phyloP scores from a whole-genome alignment of 2,888 invertebrate genomes.

The Xylocampa areola region DNA sequence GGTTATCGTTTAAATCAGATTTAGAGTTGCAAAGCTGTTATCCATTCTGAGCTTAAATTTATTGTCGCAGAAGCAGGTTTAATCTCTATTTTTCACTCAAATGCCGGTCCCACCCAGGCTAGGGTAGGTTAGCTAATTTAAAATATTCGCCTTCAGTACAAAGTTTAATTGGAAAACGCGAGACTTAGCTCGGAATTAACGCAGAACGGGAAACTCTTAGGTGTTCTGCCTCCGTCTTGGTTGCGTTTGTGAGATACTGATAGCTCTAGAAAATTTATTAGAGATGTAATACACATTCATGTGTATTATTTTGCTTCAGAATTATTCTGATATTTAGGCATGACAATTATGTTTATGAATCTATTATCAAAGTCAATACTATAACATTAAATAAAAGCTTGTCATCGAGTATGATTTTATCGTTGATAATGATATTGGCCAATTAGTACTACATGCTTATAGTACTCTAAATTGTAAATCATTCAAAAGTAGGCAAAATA shows the following conservation, averaged over 20 bases:
- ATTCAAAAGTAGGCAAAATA: too few relatives aligned
- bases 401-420: too few relatives aligned
- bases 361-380: too few relatives aligned
- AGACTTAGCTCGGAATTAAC: slow-evolving; percentile 64
- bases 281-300: slow-evolving; percentile 24
- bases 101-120: slow-evolving; percentile 28
- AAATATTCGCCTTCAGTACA: slow-evolving; percentile 70
- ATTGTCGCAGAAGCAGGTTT: slow-evolving; percentile 34
- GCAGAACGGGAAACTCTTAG: slow-evolving; percentile 59
- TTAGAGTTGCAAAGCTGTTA: slow-evolving; percentile 10
- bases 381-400: too few relatives aligned
- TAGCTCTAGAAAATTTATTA: slow-evolving; percentile 25
- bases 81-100: slow-evolving; percentile 51
- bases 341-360: too few relatives aligned
- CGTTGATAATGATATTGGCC: too few relatives aligned
- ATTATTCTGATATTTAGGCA: not conserved
- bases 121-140: slow-evolving; percentile 69
- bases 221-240: slow-evolving; percentile 39
- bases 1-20: slow-evolving; percentile 12
- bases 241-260: slow-evolving; percentile 22
- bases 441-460: too few relatives aligned
- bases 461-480: too few relatives aligned
- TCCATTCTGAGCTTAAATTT: slow-evolving; percentile 7
- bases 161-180: slow-evolving; percentile 79
- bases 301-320: not conserved